A percentile compares a stretch with the other conserved stretches of the same genome.
Conservation (phyloP, 2,888 invertebrate species). For the Tetranychus piercei region DNA sequence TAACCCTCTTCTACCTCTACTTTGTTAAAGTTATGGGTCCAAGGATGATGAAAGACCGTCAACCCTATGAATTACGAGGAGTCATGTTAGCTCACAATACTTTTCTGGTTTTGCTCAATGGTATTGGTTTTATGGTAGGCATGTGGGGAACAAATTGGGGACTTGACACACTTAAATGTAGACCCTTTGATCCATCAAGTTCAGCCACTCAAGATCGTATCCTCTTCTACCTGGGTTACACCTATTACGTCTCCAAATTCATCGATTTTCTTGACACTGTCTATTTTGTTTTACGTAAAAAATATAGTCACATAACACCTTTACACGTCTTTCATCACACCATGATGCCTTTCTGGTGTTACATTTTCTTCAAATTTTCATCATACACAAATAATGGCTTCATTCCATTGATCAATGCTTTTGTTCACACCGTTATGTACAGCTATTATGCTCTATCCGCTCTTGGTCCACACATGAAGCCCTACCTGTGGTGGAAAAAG, state of each 20-base stretch:
- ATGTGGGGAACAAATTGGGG: slow-evolving; percentile 6
- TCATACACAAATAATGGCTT: slow-evolving; percentile 16
- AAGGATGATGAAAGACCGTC: slow-evolving; percentile 25
- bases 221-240: slow-evolving; percentile 11
- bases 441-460: slow-evolving; percentile 15
- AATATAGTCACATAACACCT: slow-evolving; percentile 19
- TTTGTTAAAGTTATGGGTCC: slow-evolving; percentile 27
- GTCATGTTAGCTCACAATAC: slow-evolving; percentile 26
- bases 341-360: slow-evolving; percentile 20
- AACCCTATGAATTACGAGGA: slow-evolving; percentile 25
- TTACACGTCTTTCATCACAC: slow-evolving; percentile 23
- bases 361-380: slow-evolving; percentile 17
- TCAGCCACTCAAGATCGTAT: not conserved
- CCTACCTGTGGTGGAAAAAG: slow-evolving; percentile 17
- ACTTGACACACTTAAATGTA: not conserved
- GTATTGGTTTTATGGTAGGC: not conserved
- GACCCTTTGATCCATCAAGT: slow-evolving; percentile 2
- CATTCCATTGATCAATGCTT: slow-evolving; percentile 15
- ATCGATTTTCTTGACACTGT: slow-evolving; percentile 22
- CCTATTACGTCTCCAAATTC: slow-evolving; percentile 21
- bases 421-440: slow-evolving; percentile 17
- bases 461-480: slow-evolving; percentile 15
- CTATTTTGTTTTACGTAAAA: slow-evolving; percentile 23
- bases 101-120: slow-evolving; percentile 23
- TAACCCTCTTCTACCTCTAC: slow-evolving; percentile 26